A percentile compares a stretch with the other conserved stretches of the same genome.
phyloP scores from a whole-genome alignment of 2,113 vertebrate genomes.

The Heterocephalus glaber region DNA sequence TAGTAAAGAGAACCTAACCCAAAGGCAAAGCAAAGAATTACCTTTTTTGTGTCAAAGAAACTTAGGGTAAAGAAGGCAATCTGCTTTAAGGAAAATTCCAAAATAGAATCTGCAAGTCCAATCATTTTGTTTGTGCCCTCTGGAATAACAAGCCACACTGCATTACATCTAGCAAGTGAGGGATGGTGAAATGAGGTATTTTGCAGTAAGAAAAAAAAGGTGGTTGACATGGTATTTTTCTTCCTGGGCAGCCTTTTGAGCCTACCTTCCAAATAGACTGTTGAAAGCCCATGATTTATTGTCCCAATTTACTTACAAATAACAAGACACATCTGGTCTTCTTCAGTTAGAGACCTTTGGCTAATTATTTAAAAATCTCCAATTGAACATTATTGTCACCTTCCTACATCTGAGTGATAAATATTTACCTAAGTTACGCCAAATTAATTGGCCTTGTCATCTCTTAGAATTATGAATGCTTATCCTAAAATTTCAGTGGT shows the following conservation, averaged over 20 bases:
- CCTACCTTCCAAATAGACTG: not conserved
- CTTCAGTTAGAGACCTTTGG: not conserved
- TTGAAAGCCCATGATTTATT: conserved; percentile 9
- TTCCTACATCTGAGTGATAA: not conserved
- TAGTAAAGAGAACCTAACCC: conserved; percentile 31
- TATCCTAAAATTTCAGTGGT: not conserved
- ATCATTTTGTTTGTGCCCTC: conserved; percentile 26
- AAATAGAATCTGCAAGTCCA: conserved; percentile 32
- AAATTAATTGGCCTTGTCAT: not conserved
- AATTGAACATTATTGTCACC: not conserved
- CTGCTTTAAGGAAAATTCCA: conserved; percentile 50
- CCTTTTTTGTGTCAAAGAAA: conserved; percentile 14
- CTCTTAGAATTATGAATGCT: not conserved
- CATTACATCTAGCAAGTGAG: not conserved
- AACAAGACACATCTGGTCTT: not conserved
- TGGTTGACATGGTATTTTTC: not conserved
- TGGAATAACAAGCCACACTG: not conserved
- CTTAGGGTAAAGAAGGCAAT: not conserved
- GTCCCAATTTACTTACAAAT: not conserved
- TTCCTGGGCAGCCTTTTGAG: not conserved
- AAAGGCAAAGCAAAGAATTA: conserved; percentile 45
- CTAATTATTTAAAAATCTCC: conserved; percentile 31
- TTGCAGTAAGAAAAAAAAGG: conserved; percentile 17
- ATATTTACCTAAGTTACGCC: conserved; percentile 37
- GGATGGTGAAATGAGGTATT: conserved; percentile 10